Evolutionary conservation across 2,888 invertebrate species (phyloP).

Genomic region (Phania funesta): DNA sequence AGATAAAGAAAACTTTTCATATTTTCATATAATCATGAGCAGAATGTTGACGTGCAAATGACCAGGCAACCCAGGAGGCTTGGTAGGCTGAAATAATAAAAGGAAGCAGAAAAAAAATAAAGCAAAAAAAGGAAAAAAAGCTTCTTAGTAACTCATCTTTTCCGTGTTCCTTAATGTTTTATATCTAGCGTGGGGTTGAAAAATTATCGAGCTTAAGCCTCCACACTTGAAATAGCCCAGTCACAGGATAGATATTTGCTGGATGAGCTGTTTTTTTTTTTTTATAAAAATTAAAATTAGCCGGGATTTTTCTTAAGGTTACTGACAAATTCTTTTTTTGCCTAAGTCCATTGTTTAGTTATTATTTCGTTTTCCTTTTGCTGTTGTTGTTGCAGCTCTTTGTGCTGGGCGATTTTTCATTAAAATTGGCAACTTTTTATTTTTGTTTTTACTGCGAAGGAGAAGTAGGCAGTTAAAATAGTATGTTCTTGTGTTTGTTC

Average conservation of each 20-base stretch:
- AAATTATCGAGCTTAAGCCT: slow-evolving; percentile 52
- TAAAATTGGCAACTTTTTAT: slow-evolving; percentile 59
- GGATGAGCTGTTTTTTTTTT: slow-evolving; percentile 51
- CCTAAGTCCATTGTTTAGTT: slow-evolving; percentile 77
- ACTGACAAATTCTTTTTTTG: slow-evolving; percentile 54
- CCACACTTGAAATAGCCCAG: slow-evolving; percentile 19
- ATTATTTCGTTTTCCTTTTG: slow-evolving; percentile 68
- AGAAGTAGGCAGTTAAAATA: slow-evolving; percentile 3
- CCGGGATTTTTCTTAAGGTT: slow-evolving; percentile 76
- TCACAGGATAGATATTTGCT: slow-evolving; percentile 54
- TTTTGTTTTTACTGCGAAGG: neutral
- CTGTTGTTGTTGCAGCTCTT: slow-evolving; percentile 59
- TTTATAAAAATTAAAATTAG: slow-evolving; percentile 79
- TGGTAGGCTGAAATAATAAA: slow-evolving; percentile 42
- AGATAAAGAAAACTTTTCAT: slow-evolving; percentile 7
- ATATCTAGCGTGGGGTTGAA: slow-evolving; percentile 42
- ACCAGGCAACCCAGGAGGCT: slow-evolving; percentile 60
- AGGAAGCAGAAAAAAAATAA: neutral
- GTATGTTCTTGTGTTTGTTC: slow-evolving; percentile 4
- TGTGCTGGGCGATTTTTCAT: slow-evolving; percentile 60
- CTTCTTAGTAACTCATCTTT: slow-evolving; percentile 63
- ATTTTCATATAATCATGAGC: slow-evolving; percentile 53
- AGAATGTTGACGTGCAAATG: slow-evolving; percentile 62
- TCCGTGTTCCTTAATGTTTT: slow-evolving; percentile 14
- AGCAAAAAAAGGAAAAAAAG: neutral